Percentiles rank a stretch among this genome's conserved stretches.
phyloP scores from a whole-genome alignment of 2,113 vertebrate species.

The Podilymbus podiceps region DNA sequence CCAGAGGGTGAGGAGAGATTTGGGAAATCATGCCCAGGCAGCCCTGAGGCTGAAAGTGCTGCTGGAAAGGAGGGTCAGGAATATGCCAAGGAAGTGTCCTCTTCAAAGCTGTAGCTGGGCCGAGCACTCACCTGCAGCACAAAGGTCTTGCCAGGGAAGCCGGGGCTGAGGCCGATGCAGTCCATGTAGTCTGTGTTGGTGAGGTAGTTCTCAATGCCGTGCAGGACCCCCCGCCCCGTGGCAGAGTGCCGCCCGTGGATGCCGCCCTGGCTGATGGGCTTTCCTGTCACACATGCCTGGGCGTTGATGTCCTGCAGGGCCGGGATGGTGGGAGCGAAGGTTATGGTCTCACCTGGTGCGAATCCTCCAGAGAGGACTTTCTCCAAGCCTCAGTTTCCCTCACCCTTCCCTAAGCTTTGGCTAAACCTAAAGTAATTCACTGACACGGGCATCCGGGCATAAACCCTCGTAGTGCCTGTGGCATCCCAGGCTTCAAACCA shows the following conservation, averaged over 20 bases:
- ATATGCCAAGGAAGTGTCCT: neutral
- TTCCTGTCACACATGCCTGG: neutral
- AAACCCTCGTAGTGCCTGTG: accelerated
- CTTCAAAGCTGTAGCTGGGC: neutral
- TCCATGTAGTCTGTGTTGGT: neutral
- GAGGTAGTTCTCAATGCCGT: neutral
- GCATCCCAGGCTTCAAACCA: neutral
- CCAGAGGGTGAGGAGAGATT: neutral
- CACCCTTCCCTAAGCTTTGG: neutral
- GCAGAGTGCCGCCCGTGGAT: neutral
- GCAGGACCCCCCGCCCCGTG: neutral
- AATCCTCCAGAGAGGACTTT: neutral
- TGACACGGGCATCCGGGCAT: neutral
- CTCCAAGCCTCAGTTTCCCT: neutral
- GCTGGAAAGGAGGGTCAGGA: neutral
- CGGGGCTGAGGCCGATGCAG: neutral
- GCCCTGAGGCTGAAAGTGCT: neutral
- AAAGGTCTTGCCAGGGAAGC: neutral
- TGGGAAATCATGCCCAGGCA: neutral
- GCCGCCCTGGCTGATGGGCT: neutral
- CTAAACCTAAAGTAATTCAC: neutral
- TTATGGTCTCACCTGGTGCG: neutral
- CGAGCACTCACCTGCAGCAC: neutral
- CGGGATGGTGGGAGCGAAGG: neutral
- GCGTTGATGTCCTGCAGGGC: neutral